A percentile compares a stretch with the other conserved stretches of the same genome.
Conservation (phyloP, 1,140 invertebrate species). For the Contarinia nasturtii region DNA sequence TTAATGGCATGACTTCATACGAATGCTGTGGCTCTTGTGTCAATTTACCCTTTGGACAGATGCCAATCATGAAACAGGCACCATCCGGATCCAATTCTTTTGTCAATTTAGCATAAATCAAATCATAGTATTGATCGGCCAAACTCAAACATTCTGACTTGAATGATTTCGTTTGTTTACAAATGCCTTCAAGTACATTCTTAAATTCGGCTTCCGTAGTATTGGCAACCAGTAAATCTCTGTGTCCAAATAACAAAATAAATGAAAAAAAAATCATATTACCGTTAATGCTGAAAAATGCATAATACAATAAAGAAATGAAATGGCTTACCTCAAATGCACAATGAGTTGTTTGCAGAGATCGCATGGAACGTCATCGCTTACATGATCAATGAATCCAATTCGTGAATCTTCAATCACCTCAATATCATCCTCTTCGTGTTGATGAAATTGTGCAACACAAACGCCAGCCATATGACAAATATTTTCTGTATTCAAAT, state of each 20-base stretch:
- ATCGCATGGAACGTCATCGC: constrained; percentile 61
- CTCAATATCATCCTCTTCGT: constrained; percentile 32
- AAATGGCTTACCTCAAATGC: constrained; percentile 35
- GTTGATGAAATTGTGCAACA: constrained; percentile 25
- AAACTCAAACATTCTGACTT: constrained; percentile 41
- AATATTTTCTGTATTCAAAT: constrained; percentile 40
- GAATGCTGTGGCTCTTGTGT: constrained; percentile 11
- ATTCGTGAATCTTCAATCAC: constrained; percentile 30
- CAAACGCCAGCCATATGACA: constrained; percentile 61
- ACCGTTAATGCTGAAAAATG: too few relatives aligned
- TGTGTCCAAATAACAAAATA: background rate
- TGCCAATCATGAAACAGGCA: constrained; percentile 46
- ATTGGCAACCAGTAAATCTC: constrained; percentile 60
- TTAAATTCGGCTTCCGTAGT: constrained; percentile 69
- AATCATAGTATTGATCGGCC: constrained; percentile 55
- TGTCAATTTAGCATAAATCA: constrained; percentile 51
- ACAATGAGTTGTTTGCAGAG: constrained; percentile 62
- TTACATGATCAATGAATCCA: constrained; percentile 25
- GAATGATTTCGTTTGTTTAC: constrained; percentile 56
- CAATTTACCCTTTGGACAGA: constrained; percentile 39
- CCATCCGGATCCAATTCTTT: constrained; percentile 43
- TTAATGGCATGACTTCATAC: constrained; percentile 17
- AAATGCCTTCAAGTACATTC: constrained; percentile 53
- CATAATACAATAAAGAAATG: too few relatives aligned
- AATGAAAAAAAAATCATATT: too few relatives aligned